Evolutionary conservation across 1,140 invertebrate genomes (phyloP), one percentile per base, ranked within the genome.

Genomic region (Cotesia chilonis): DNA sequence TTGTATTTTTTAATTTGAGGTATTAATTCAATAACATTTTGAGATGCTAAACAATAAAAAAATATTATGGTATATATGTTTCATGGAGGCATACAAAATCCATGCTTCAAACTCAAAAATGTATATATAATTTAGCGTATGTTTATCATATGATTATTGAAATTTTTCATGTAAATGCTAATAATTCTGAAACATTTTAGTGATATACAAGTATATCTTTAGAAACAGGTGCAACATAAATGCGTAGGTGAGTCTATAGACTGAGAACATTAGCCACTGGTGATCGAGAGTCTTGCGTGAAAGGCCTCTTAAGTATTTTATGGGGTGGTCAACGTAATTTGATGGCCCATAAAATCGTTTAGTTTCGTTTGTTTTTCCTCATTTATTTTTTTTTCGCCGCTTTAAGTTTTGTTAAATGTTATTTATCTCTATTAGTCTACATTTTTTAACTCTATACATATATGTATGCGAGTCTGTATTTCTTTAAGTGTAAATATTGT

Each of bases 321-420:
- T 85, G 84, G 84, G 86, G 82, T 86, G 83, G 85, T 84, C 82
- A 83, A 77, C 81, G 85, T 87, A 87, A 87, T 87, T 87, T 87
- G 84, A 87, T 87, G 85, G 85, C 83, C 84, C 85, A 87, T 87
- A 87, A 87, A 84, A 87, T 85, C 74, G 83, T 82, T 82, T 85
- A 82, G 83, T 81, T 82, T 82, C 85, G 85, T 87, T 87, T 86
- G 85, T 85, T 70, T 73, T 70, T 71, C 20, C 54, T 63, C 38
- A 55, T 41, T 74, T 57, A 47, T 52, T 65, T 68, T 68, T 57
- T 63, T 51, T 61, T 47, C 41, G 41, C 10, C 41, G 10, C 52
- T 68, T 52, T 70, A 28, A 14, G 47, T 52, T 47, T 59, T 66
- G 35, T 57, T 73, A 14, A 20, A 51, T 36, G 35, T 54, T 47